Percentiles rank a stretch among this genome's conserved stretches.
Conservation (phyloP, 2,797 vertebrate genomes). For the Halcyon smyrnensis region DNA sequence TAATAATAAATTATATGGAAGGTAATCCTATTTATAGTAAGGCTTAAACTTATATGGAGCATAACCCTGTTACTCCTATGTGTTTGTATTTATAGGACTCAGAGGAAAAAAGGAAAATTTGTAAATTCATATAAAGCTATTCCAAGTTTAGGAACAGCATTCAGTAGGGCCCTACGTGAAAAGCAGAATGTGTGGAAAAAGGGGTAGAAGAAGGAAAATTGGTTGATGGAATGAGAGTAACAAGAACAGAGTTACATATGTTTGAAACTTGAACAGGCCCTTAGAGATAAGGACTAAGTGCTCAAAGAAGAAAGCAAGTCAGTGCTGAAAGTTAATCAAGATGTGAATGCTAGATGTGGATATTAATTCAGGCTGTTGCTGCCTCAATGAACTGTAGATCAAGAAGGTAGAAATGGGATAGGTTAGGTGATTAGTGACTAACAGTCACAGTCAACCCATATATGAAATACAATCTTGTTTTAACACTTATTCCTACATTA, state of each 20-base stretch:
- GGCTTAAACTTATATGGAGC: neutral
- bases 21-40: neutral
- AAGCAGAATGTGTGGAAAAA: neutral
- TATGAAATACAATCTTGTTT: neutral
- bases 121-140: neutral
- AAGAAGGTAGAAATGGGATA: neutral
- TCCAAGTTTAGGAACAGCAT: neutral
- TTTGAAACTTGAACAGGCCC: neutral
- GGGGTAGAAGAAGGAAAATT: neutral
- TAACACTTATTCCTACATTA: neutral
- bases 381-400: neutral
- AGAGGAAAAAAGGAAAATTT: neutral
- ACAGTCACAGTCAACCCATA: neutral
- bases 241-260: neutral
- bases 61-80: neutral
- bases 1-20: neutral
- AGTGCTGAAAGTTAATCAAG: neutral
- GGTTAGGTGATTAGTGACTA: neutral
- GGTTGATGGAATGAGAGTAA: neutral
- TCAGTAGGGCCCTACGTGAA: neutral
- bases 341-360: neutral
- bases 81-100: neutral
- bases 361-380: neutral
- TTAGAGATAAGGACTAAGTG: neutral
- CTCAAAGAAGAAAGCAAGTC: neutral